These are phyloP conservation scores for Lottia scabra DNA, from an alignment of 2,888 invertebrate genomes.

Conservation along the genomic window DNA sequence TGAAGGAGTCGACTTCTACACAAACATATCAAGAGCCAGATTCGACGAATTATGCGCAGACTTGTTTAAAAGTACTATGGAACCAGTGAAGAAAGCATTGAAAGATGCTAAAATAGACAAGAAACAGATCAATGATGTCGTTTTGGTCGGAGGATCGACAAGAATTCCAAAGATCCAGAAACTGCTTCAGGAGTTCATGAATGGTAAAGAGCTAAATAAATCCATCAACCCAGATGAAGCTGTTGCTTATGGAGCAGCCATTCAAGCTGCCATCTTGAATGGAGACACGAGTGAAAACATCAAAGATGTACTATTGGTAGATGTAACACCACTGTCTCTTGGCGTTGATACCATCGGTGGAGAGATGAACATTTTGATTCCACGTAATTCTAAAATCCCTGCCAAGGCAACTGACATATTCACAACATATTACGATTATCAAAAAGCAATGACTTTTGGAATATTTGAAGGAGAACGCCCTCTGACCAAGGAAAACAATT, in stretches of 20 bases:
- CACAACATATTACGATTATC: slow-evolving; percentile 29
- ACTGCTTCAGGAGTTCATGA: slow-evolving; percentile 77
- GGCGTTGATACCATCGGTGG: slow-evolving; percentile 31
- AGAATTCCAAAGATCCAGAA: slow-evolving; percentile 97
- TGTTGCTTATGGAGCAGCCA: no score
- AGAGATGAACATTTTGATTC: slow-evolving; percentile 29
- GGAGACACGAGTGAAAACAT: no score
- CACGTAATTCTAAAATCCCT: slow-evolving; percentile 29
- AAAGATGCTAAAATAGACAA: slow-evolving; percentile 93
- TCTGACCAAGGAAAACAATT: slow-evolving; percentile 4
- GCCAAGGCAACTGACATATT: slow-evolving; percentile 23
- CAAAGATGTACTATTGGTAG: no score
- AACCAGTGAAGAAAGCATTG: slow-evolving; percentile 93
- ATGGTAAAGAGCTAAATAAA: slow-evolving; percentile 91
- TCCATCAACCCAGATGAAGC: slow-evolving; percentile 78
- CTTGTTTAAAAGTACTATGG: slow-evolving; percentile 92
- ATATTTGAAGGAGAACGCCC: slow-evolving; percentile 14
- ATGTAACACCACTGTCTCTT: slow-evolving; percentile 29
- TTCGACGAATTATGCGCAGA: slow-evolving; percentile 97
- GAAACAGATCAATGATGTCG: slow-evolving; percentile 79
- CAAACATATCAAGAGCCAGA: slow-evolving; percentile 90
- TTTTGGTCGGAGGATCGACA: slow-evolving; percentile 86
- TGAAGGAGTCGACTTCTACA: slow-evolving; percentile 95
- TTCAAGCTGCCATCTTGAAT: no score
- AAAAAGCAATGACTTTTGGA: slow-evolving; percentile 8